Percentiles rank a stretch among this genome's conserved stretches.
phyloP scores from a whole-genome alignment of 1,140 invertebrate genomes.

The Sipha flava region DNA sequence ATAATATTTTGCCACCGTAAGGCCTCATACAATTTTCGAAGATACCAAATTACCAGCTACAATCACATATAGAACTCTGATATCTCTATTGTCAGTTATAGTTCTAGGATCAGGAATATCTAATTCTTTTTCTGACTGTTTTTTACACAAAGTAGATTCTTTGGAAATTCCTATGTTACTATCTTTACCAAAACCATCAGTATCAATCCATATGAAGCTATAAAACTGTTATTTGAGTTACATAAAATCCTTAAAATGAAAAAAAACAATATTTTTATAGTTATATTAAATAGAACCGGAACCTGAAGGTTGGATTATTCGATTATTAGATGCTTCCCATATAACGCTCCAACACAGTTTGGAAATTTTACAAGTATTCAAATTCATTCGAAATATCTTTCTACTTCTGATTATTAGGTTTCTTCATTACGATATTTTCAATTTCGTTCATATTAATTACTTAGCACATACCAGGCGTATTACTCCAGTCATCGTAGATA shows the following conservation, averaged over 20 bases:
- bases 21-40: slow-evolving; percentile 41
- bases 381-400: background rate
- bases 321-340: slow-evolving; percentile 29
- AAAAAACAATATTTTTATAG: background rate
- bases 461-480: background rate
- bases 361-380: background rate
- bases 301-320: background rate
- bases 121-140: background rate
- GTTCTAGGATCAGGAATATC: slow-evolving; percentile 5
- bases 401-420: background rate
- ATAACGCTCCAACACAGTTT: background rate
- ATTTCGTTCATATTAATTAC: background rate
- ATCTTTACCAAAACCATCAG: slow-evolving; percentile 26
- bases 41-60: slow-evolving; percentile 44
- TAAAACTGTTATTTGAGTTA: slow-evolving; percentile 16
- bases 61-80: background rate
- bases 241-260: background rate
- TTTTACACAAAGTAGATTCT: slow-evolving; percentile 22
- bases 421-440: background rate
- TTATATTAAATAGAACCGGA: slow-evolving; percentile 1
- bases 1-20: slow-evolving; percentile 31
- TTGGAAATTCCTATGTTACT: slow-evolving; percentile 31
- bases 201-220: slow-evolving; percentile 1
- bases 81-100: background rate
- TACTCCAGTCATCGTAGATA: background rate